These are phyloP conservation scores for Rynchops niger DNA, from an alignment of 2,113 vertebrate genomes.

Conservation along the genomic window DNA sequence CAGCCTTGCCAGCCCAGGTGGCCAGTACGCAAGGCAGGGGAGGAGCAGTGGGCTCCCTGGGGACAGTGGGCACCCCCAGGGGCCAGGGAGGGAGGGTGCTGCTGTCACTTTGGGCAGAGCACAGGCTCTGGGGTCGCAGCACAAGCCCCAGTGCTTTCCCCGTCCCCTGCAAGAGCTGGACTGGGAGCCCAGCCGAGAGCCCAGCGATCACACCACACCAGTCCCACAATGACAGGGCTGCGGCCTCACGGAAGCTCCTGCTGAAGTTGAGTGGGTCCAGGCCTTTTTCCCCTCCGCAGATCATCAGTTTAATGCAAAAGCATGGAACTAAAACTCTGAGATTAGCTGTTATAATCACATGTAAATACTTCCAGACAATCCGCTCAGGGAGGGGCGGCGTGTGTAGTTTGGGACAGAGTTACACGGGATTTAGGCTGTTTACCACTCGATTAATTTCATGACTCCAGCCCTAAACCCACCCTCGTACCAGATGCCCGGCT, in stretches of 20 bases:
- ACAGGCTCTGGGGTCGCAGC: rapidly evolving
- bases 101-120: not conserved
- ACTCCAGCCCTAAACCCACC: not conserved
- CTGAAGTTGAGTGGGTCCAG: not conserved
- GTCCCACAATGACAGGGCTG: rapidly evolving
- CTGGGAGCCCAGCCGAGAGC: too few species aligned
- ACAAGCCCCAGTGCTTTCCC: rapidly evolving
- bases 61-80: too few species aligned
- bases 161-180: rapidly evolving
- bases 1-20: rapidly evolving
- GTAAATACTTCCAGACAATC: slow-evolving; percentile 79
- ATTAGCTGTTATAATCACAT: slow-evolving; percentile 89
- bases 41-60: not conserved
- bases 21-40: not conserved
- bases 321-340: slow-evolving; percentile 78
- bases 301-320: slow-evolving; percentile 46
- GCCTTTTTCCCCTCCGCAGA: not conserved
- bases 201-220: rapidly evolving
- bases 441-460: slow-evolving; percentile 43
- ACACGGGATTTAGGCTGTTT: slow-evolving; percentile 64
- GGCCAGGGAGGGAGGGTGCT: not conserved
- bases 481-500: not conserved
- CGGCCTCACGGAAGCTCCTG: rapidly evolving
- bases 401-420: slow-evolving; percentile 35
- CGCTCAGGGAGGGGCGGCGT: slow-evolving; percentile 5